Evolutionary conservation across 2,113 vertebrate genomes (phyloP), one percentile per base, ranked within the genome.

Genomic region (Eublepharis macularius): DNA sequence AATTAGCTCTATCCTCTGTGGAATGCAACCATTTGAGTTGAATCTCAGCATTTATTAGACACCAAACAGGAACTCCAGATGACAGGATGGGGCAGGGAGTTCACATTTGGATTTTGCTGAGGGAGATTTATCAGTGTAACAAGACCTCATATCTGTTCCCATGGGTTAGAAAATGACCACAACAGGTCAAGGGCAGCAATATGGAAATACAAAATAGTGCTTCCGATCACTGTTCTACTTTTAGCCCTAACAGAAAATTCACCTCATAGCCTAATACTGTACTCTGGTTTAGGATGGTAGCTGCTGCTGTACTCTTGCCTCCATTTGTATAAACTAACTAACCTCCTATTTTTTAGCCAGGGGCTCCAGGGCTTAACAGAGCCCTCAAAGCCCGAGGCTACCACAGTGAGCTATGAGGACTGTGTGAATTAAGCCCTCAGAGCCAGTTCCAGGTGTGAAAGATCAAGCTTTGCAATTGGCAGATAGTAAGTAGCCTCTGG

Each of bases 11-110:
- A 34, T 4, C 17, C 63, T 78, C 1, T 0, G 14, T 21, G 83
- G 3, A 2, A 26, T 0, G 26, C 83, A 34, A 17, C 63, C 29
- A 1, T 79, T 0, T 69, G 29, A 36, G 82, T 29, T 10, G 60
- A 70, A 76, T 36, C 43, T 49, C 11, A 24, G 47, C 26, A 76
- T 36, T 66, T 65, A 49, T 76, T 49, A 76, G 60, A 45, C 82
- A 65, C 75, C 57, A 83, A 19, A n/a, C 21, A 41, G 83, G 3
- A 8, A 21, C 0, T 11, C 84, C 32, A 57, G 0, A 0, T 17
- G 39, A 12, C 17, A 19, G 32, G 41, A n/a, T 77, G 19, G 32
- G 57, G 65, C 39, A 47, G n/a, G 65, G 32, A 69, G 16, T 70
- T 70, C 51, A 17, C 39, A 63, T 60, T 45, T 45, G 66, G 29